Base-by-base conservation (phyloP, 2,888 invertebrate species). In the Philereme transversata region DNA sequence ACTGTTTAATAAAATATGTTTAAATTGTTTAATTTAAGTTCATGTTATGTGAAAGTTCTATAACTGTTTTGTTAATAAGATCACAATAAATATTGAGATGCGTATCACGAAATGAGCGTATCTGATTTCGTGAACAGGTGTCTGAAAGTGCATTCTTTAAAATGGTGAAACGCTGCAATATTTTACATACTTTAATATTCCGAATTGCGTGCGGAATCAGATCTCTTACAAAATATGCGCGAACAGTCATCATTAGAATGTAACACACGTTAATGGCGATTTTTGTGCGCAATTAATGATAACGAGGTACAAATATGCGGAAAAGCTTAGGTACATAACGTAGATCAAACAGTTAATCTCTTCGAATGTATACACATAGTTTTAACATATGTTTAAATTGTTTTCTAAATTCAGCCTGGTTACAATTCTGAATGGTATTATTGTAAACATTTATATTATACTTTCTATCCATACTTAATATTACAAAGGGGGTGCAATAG, bases 251-350 rank as follows among this genome's bases (percentile, higher is more conserved):
- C 51, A 50, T 51, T 57, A 59, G 41, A 38, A 60, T 57, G 52
- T 62, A 59, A 52, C 49, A 49, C 50, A 61, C 44, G 60, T 67
- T 64, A 66, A 59, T 59, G 36, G 57, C 69, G 69, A 63, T 62
- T 61, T 62, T 67, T 54, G 62, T 68, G 68, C 70, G 73, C 73
- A 72, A 68, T 70, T 62, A 66, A 65, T 69, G 76, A 76, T 77
- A 77, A 72, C 66, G 64, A 56, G 38, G 60, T 61, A 63, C 68
- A 75, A 71, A 73, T 71, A 79, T 77, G 79, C 78, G 79, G 76
- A 77, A 77, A 69, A 71, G 55, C 68, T 67, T 7, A 40, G 5
- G 38, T 58, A 67, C 60, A 54, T 54, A 60, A 60, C 58, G n/a
- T n/a, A 60, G 65, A 70, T 61, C 69, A 70, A 71, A 76, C 67